A percentile compares a stretch with the other conserved stretches of the same genome.
Evolutionary conservation across 2,113 vertebrate species (phyloP).

Genomic region (Dryoscopus gambensis): DNA sequence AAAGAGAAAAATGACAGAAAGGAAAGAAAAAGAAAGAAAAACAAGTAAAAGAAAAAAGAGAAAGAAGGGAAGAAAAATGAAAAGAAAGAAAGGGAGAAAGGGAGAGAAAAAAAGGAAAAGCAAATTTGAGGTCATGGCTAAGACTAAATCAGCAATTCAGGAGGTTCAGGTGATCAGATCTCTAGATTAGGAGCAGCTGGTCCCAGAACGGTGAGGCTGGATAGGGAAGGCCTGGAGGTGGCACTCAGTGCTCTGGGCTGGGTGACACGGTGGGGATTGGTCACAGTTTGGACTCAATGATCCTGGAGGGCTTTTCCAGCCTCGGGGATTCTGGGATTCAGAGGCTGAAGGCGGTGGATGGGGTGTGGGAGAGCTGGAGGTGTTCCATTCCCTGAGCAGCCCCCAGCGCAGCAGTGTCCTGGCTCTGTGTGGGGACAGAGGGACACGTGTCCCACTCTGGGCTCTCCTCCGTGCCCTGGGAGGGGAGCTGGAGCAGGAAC

Average conservation of each 20-base stretch:
- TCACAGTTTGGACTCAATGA: not conserved
- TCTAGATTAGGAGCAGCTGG: not conserved
- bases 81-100: too few species aligned
- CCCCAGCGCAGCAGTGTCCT: not conserved
- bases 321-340: not conserved
- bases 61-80: not conserved
- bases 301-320: not conserved
- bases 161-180: not conserved
- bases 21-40: not conserved
- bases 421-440: not conserved
- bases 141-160: not conserved
- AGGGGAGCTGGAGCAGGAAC: not conserved
- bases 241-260: not conserved
- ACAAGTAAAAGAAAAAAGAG: not conserved
- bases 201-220: not conserved
- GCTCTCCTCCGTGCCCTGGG: accelerated
- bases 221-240: not conserved
- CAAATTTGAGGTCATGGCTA: not conserved
- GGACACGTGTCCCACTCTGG: accelerated
- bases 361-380: not conserved
- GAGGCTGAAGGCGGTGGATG: not conserved
- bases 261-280: not conserved
- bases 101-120: not conserved
- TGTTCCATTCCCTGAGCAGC: not conserved
- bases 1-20: too few species aligned